Evolutionary conservation across 1,140 invertebrate species (phyloP), one percentile per base, ranked within the genome.

Genomic region (Ceratosolen fusciceps): DNA sequence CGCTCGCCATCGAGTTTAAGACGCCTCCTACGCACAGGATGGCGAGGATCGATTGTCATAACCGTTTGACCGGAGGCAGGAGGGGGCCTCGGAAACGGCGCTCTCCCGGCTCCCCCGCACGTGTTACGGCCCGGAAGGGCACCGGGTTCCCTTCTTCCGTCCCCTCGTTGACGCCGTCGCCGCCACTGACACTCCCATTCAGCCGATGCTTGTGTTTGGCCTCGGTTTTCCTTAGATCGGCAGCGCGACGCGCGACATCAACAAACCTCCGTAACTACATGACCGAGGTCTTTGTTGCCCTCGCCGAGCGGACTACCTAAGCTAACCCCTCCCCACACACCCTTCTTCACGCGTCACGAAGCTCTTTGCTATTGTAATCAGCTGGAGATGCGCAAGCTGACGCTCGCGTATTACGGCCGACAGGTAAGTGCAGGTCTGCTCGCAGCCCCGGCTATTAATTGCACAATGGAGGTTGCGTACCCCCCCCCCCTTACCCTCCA

Each of bases 21-120:
- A 7, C n/a, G 19, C 58, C 52, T 31, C 74, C 80, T 77, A 74
- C 81, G 82, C 54, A 65, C 74, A 82, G 78, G 83, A 82, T 58
- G 80, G 80, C 62, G 77, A 78, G 79, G 82, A 82, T 84, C 83
- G 81, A 82, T 83, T 84, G 80, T 82, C 81, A 31, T 37, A 29
- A 14, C 29, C 5, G 26, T 29, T 71, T 54, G 47, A 71, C 39
- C 68, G 24, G 26, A 16, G 56, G 8, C 56, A 58, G 56, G n/a
- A n/a, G n/a, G n/a, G 2, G 2, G 9, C 56, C 31, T 29, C 56
- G 24, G n/a, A n/a, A n/a, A n/a, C n/a, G n/a, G n/a, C n/a, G n/a
- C n/a, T n/a, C n/a, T n/a, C n/a, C n/a, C n/a, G 29, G 1, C 29
- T 34, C 14, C 1, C n/a, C 8, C 29, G n/a, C 60, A 37, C 60